Evolutionary conservation across 2,113 vertebrate species (phyloP), one percentile per base, ranked within the genome.

Genomic region (Seriola quinqueradiata): DNA sequence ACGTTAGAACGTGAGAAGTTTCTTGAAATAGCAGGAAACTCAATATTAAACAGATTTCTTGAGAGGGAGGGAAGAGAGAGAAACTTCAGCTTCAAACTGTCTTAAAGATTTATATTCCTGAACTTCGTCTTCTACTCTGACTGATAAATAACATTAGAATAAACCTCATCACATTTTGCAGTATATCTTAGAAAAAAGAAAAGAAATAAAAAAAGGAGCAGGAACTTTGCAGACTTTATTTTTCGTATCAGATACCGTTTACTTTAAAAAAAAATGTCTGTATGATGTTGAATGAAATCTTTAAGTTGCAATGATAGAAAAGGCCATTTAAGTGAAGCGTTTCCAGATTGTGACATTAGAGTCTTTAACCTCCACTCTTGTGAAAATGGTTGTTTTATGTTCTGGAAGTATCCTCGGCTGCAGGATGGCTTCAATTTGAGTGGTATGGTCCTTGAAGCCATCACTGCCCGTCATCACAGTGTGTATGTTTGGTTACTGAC

Each of bases 401-500:
- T 52, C 42, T 75, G 40, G 3, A 57, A 4, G n/a, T 23, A 12
- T 57, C 54, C 10, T 57, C 1, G 54, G 10, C 52, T n/a, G 52
- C 52, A n/a, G 52, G 52, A 54, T 11, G 21, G 21, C 21, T 54
- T n/a, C 5, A 13, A n/a, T 25, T 3, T 25, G 50, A 70, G 79
- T 10, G 70, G 25, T 19, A 14, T 79, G 63, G 36, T n/a, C 54
- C 54, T 57, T 57, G 23, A 25, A 57, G 54, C 54, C n/a, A 4
- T 54, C 3, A 10, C 52, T 54, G 52, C 52, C 52, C n/a, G 19
- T 71, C 28, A 65, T 75, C 52, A 65, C 69, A 48, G 72, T 79
- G 5, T 85, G 77, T 81, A 19, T 71, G 73, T 70, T 63, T 68
- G 77, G 71, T 82, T 81, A 78, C 71, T 86, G 70, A 88, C 70